These are phyloP conservation scores for Lottia scabra DNA, from an alignment of 2,888 invertebrate species.

Conservation along the genomic window DNA sequence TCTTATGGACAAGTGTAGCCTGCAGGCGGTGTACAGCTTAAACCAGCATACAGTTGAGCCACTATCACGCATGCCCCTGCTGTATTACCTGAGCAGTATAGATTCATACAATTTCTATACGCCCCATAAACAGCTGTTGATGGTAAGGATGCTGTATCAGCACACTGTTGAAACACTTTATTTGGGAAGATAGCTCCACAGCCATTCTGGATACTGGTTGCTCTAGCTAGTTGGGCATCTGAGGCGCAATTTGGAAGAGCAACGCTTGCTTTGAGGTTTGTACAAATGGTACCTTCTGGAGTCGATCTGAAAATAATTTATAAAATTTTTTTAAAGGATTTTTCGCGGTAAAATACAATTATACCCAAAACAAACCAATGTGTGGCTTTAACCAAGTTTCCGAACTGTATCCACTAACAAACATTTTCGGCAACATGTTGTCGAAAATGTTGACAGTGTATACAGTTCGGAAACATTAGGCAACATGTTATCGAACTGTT, in stretches of 20 bases:
- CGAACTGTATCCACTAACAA: no score
- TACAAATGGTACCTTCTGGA: background rate
- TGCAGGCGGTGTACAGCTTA: background rate
- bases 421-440: no score
- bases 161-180: background rate
- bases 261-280: background rate
- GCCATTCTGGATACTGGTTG: background rate
- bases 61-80: background rate
- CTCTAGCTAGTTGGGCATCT: background rate
- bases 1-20: background rate
- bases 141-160: background rate
- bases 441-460: no score
- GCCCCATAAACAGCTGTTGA: conserved; percentile 1
- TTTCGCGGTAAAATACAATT: no score
- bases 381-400: no score
- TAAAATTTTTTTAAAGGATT: no score
- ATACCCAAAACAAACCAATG: no score
- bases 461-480: no score
- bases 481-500: no score
- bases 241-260: background rate
- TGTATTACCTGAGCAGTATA: background rate
- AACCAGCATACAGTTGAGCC: background rate
- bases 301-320: background rate
- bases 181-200: background rate
- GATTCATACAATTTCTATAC: background rate